phyloP scores from a whole-genome alignment of 2,113 vertebrate genomes.

The Mionectes macconnelli region DNA sequence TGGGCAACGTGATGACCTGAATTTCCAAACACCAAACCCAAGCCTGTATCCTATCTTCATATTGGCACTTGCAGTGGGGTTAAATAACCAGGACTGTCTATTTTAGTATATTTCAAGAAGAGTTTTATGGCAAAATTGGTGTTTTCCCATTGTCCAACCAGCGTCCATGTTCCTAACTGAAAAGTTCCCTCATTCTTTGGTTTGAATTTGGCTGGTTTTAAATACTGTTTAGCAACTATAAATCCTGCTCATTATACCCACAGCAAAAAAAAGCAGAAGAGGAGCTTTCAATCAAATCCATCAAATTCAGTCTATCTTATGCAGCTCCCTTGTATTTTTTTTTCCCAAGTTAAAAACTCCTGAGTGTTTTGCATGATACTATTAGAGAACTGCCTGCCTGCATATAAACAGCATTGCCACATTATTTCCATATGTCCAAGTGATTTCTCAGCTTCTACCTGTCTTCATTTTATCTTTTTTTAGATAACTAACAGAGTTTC shows the following conservation, averaged over 20 bases:
- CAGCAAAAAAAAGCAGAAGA: neutral
- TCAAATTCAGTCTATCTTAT: neutral
- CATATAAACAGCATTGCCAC: neutral
- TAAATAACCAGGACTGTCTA: neutral
- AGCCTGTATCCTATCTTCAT: neutral
- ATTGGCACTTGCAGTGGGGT: neutral
- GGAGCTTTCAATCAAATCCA: neutral
- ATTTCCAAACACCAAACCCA: neutral
- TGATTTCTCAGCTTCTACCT: neutral
- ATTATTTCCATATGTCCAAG: slow-evolving; percentile 20
- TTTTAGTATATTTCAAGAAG: neutral
- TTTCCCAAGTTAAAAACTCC: neutral
- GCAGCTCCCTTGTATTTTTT: neutral
- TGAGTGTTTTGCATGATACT: neutral
- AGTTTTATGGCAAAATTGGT: neutral
- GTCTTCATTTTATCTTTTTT: neutral
- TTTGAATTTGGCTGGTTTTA: neutral
- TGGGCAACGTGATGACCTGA: neutral
- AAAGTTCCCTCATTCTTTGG: neutral
- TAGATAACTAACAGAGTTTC: neutral
- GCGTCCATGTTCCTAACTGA: neutral
- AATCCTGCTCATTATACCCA: neutral
- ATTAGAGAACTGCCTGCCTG: neutral
- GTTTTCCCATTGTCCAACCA: neutral
- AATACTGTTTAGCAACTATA: neutral